Evolutionary conservation across 2,797 vertebrate species (phyloP).

Genomic region (Pangasius krempfi): DNA sequence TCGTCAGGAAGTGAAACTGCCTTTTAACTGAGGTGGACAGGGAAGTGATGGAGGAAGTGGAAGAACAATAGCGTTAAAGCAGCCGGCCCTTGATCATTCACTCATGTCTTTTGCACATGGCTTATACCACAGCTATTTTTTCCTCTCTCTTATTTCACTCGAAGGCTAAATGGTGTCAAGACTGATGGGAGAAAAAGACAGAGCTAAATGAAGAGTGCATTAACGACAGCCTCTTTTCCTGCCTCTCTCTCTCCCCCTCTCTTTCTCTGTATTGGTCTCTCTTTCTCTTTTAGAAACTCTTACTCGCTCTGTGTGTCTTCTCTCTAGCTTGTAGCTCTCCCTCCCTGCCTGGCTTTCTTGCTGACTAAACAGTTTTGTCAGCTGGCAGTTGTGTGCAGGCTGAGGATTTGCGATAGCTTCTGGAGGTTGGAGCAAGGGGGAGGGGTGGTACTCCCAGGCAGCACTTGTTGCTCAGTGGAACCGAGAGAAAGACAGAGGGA

Average conservation of each 20-base stretch:
- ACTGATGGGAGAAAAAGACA: conserved; percentile 45
- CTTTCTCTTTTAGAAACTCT: conserved; percentile 31
- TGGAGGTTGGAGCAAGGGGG: conserved; percentile 69
- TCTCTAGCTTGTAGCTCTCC: conserved; percentile 45
- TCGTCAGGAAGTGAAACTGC: conserved; percentile 73
- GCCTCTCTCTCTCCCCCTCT: conserved; percentile 1
- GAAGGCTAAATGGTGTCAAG: conserved; percentile 27
- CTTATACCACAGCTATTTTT: conserved; percentile 1
- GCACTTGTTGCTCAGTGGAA: conserved; percentile 66
- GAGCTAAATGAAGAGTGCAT: conserved; percentile 26
- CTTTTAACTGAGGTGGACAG: conserved; percentile 67
- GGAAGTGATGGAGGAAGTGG: conserved; percentile 84
- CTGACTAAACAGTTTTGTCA: conserved; percentile 85
- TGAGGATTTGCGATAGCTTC: conserved; percentile 77
- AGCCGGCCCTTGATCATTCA: conserved; percentile 48
- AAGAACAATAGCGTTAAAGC: conserved; percentile 69
- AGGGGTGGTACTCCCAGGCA: conserved; percentile 60
- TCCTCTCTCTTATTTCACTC: background rate
- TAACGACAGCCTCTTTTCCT: conserved; percentile 16
- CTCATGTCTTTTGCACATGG: background rate
- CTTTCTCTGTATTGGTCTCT: conserved; percentile 36
- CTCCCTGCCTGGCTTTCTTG: conserved; percentile 65
- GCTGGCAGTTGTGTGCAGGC: conserved; percentile 74
- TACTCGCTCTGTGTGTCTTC: conserved; percentile 33
- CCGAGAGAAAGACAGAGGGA: conserved; percentile 24